Percentiles rank a stretch among this genome's conserved stretches.
Conservation (phyloP, 2,113 vertebrate genomes). For the Podiceps cristatus region DNA sequence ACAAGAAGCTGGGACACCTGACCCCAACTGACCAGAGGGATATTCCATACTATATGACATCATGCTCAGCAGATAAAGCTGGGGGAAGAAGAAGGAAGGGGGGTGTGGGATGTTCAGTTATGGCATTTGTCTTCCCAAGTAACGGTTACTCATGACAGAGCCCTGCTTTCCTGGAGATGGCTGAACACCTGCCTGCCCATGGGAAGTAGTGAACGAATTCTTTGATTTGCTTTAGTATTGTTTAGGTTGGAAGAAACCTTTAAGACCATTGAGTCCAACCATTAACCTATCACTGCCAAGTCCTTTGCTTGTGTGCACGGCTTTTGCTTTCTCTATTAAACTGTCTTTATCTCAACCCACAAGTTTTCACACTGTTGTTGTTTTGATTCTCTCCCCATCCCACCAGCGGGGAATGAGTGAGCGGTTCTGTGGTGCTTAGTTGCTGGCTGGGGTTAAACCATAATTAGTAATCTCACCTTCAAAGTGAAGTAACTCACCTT, state of each 20-base stretch:
- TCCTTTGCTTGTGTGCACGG: accelerated
- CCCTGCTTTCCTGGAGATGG: neutral
- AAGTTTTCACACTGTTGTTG: neutral
- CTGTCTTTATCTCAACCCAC: neutral
- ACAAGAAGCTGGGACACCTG: neutral
- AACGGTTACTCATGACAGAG: accelerated
- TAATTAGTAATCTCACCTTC: neutral
- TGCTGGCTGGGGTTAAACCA: neutral
- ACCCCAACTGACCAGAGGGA: neutral
- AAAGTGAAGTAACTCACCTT: too few species aligned
- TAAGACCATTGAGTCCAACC: too few species aligned
- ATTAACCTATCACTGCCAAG: too few species aligned
- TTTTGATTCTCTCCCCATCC: neutral
- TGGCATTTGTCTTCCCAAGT: neutral
- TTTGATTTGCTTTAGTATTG: neutral
- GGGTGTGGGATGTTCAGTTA: accelerated
- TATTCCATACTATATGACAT: neutral
- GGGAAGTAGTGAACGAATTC: neutral
- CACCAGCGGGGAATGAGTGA: accelerated
- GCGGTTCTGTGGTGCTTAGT: neutral
- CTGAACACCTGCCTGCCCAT: neutral
- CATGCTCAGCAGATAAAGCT: neutral
- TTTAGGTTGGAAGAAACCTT: too few species aligned
- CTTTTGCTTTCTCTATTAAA: neutral
- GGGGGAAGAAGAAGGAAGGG: neutral